Base-by-base conservation (phyloP, 2,797 vertebrate genomes). In the Onychomys leucogaster region DNA sequence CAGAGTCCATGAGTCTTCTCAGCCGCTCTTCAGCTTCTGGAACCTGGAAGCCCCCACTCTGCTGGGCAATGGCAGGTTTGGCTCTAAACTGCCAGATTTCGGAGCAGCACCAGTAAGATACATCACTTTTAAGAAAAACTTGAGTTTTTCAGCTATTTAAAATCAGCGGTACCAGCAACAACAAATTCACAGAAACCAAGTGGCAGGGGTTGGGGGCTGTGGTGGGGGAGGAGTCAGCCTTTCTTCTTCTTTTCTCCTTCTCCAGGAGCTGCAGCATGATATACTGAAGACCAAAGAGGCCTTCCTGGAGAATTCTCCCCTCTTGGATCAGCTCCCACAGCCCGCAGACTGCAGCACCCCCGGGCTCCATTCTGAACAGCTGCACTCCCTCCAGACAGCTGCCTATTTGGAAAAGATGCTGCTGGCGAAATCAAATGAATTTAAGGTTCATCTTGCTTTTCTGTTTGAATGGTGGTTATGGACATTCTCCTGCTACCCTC, bases 381-480 rank as follows among this genome's bases (percentile, higher is more conserved):
- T 82, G 75, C 96, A 98, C 29, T 96, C 95, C 0, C 97, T 98
- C 25, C 98, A 98, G 86, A 98, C 97, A 96, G 97, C 98, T 52
- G 91, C 94, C n/a, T 98, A 97, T 92, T 95, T 99, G 97, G 98
- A 99, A 96, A 98, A 98, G 97, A 98, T 98, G 94, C 85, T 98
- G 69, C 98, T 98, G 81, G 90, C 94, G 85, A 99, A 98, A 94
- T 87, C 97, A 46, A 95, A 98, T 67, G 98, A 99, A 91, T 98
- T 99, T 86, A 97, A 98, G 98, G 99, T 99, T 95, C 27, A 32
- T 89, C 87, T 97, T 95, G 34, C 55, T 71, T 96, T 91, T 90
- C 85, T 52, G 1, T 92, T 65, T 80, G 11, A 41, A 17, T 55
- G 4, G 52, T 41, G 17, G 17, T 94, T 52, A 76, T 84, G 14